Base-by-base conservation (phyloP, 2,797 vertebrate genomes). In the Anas georgica region DNA sequence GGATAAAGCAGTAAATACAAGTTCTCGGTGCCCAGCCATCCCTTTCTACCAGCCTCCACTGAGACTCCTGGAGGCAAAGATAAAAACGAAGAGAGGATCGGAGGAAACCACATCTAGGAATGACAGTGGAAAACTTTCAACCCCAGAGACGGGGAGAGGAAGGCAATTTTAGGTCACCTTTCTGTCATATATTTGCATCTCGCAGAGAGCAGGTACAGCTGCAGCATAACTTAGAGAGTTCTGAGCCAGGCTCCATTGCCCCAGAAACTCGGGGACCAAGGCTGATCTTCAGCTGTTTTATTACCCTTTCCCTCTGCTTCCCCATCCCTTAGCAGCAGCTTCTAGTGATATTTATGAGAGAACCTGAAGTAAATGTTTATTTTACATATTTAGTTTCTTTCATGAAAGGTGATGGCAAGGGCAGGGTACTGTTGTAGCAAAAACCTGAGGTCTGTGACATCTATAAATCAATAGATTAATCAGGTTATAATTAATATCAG, bases 91-190 rank as follows among this genome's bases (percentile, higher is more conserved):
- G 55, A 48, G n/a, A 82, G 8, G 12, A 10, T 12, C 87, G 68
- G 73, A 86, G 48, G 79, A 93, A 94, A 86, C 73, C 92, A 91
- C 90, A 87, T 93, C 83, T 94, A 91, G 91, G 83, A 75, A 59
- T 1, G 1, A 43, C 5, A 0, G 29, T 3, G 1, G 50, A 45
- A 81, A 88, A 59, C 58, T 23, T 80, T 46, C 8, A 15, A 12
- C 60, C 72, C 31, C 35, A 41, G 91, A 70, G 90, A 74, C 13
- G 31, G n/a, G 26, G 69, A 66, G 48, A 84, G 37, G 73, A 84
- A 93, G 64, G 35, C 35, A 88, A 25, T 22, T 83, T 55, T 80
- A 90, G 82, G 91, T 92, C 86, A 92, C 75, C 69, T 95, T 89
- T 66, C 58, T 69, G 82, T 58, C 46, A 70, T 54, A 1, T 70